Evolutionary conservation across 2,888 invertebrate species (phyloP), one percentile per base, ranked within the genome.

Genomic region (Automeris io): DNA sequence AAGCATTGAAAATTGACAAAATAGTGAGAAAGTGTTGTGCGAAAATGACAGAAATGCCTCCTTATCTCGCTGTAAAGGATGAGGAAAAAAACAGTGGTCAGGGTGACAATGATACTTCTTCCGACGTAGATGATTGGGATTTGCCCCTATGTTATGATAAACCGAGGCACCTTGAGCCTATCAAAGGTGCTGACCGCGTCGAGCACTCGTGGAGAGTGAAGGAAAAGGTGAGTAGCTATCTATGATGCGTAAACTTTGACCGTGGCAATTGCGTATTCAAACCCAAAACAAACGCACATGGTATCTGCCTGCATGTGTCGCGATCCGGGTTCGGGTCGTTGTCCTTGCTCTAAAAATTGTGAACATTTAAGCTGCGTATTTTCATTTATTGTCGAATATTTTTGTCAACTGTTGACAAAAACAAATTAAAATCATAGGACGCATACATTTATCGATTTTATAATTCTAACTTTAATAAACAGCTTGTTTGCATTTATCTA

Each of bases 161-260:
- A 68, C 91, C 91, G 43, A 88, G 95, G 54, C 87, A 87, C 51
- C 57, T 68, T 40, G 87, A 86, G 57, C 69, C 75, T 37, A 83
- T 87, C 46, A 79, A 80, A 51, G 85, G 82, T 5, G 68, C 71
- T 22, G 82, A 86, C 32, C 95, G 96, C 61, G 89, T 89, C 40
- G 94, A 95, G 58, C 94, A 95, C 61, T 91, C 93, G 47, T 98
- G 97, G 97, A 89, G 97, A 56, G 95, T 97, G 88, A 95, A 96
- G 72, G 96, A 96, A 71, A 91, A 96, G 89, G 95, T 95, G 73
- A 67, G 78, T 23, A 9, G n/a, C 26, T 32, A 33, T 33, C 41
- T 42, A 40, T 33, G 24, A 40, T 43, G 37, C 33, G 26, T 47
- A 54, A 57, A 55, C 33, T 44, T 41, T 26, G 40, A 22, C 32